A percentile compares a stretch with the other conserved stretches of the same genome.
These are phyloP conservation scores for Pelosia muscerda DNA, from an alignment of 2,888 invertebrate genomes.

Conservation along the genomic window DNA sequence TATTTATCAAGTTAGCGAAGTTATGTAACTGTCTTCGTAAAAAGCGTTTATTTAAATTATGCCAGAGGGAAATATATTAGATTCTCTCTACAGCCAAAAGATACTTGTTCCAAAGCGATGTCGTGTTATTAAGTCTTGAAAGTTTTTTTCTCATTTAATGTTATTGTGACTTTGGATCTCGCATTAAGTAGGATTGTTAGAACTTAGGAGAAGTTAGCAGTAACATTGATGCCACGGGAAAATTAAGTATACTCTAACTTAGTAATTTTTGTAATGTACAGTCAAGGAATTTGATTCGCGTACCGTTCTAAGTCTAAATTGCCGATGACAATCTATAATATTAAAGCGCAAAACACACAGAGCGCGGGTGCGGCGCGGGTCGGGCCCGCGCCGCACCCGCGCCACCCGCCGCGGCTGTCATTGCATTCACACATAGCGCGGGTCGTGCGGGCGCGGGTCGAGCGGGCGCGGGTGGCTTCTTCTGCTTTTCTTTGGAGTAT, in stretches of 20 bases:
- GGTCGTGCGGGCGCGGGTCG: too few species aligned
- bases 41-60: slow-evolving; percentile 58
- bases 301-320: too few species aligned
- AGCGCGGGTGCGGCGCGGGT: too few species aligned
- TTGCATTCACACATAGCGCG: too few species aligned
- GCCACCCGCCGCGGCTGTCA: too few species aligned
- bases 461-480: too few species aligned
- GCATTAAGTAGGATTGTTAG: slow-evolving; percentile 18
- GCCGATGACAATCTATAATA: too few species aligned
- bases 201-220: slow-evolving; percentile 11
- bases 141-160: slow-evolving; percentile 26
- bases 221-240: slow-evolving; percentile 16
- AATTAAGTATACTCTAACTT: slow-evolving; percentile 24
- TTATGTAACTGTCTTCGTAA: slow-evolving; percentile 42
- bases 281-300: too few species aligned
- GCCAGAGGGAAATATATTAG: slow-evolving; percentile 30
- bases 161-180: slow-evolving; percentile 25
- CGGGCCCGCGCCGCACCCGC: too few species aligned
- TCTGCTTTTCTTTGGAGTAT: too few species aligned
- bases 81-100: slow-evolving; percentile 21
- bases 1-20: slow-evolving; percentile 52
- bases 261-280: slow-evolving; percentile 17
- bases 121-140: slow-evolving; percentile 39
- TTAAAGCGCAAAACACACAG: too few species aligned
- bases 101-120: slow-evolving; percentile 49